Conservation (phyloP, 1,140 invertebrate species). For the Drosophila rhopaloa region DNA sequence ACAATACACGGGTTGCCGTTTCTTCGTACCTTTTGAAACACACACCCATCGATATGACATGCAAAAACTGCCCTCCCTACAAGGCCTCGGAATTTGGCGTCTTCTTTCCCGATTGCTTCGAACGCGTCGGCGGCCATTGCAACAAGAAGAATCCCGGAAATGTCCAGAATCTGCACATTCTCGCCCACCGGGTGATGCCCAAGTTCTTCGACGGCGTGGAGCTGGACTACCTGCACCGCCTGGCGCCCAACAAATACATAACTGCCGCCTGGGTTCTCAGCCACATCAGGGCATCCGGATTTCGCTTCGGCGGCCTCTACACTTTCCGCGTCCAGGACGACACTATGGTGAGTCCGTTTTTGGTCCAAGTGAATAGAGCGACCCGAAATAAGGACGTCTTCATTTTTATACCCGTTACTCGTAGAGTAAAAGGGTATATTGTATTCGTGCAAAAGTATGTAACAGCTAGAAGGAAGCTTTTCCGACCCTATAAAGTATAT, state of each 20-base stretch:
- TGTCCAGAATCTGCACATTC: slow-evolving; percentile 62
- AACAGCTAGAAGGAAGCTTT: too few species aligned
- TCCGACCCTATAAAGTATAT: too few species aligned
- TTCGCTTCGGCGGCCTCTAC: slow-evolving; percentile 80
- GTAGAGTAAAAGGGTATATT: too few species aligned
- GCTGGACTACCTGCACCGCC: slow-evolving; percentile 67
- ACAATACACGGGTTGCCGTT: slow-evolving; percentile 11
- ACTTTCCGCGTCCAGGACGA: slow-evolving; percentile 62
- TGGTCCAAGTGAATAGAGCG: too few species aligned
- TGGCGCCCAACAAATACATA: slow-evolving; percentile 73
- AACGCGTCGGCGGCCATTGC: slow-evolving; percentile 45
- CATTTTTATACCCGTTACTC: too few species aligned
- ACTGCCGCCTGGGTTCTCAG: slow-evolving; percentile 71
- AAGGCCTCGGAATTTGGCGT: slow-evolving; percentile 20
- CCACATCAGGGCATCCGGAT: slow-evolving; percentile 68
- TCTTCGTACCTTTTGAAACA: background rate
- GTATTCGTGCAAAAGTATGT: too few species aligned
- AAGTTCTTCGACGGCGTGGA: slow-evolving; percentile 79
- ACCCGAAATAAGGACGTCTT: too few species aligned
- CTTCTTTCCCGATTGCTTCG: slow-evolving; percentile 66
- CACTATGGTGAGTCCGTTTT: slow-evolving; percentile 62
- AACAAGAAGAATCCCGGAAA: slow-evolving; percentile 76
- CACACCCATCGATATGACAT: slow-evolving; percentile 47
- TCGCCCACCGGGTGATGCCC: slow-evolving; percentile 78
- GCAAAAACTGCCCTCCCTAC: slow-evolving; percentile 54